phyloP scores from a whole-genome alignment of 2,797 vertebrate genomes.

The Craterocephalus amniculus region DNA sequence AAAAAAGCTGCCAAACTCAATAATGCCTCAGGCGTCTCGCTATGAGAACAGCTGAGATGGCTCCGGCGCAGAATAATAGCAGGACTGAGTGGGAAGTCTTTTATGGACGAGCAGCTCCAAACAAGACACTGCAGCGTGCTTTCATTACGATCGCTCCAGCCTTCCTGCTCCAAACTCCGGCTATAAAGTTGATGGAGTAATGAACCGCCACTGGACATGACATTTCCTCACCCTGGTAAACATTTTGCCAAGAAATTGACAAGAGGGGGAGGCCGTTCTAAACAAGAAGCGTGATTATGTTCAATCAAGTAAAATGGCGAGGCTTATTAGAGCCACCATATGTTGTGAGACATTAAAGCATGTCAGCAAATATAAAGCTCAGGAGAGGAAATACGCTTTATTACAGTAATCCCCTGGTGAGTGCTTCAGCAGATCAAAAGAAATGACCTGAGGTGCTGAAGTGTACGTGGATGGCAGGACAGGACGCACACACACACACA shows the following conservation, averaged over 20 bases:
- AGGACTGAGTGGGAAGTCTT: slow-evolving; percentile 24
- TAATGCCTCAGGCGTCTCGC: slow-evolving; percentile 43
- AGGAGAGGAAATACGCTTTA: slow-evolving; percentile 76
- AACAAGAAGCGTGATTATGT: slow-evolving; percentile 1
- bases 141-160: slow-evolving; percentile 8
- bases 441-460: slow-evolving; percentile 42
- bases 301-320: not conserved
- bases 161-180: slow-evolving; percentile 13
- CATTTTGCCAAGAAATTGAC: slow-evolving; percentile 33
- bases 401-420: slow-evolving; percentile 29
- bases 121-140: slow-evolving; percentile 26
- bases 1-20: slow-evolving; percentile 36
- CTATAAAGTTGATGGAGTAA: slow-evolving; percentile 54
- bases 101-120: slow-evolving; percentile 48
- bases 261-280: not conserved
- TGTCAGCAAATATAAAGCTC: slow-evolving; percentile 69
- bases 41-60: slow-evolving; percentile 22
- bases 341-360: slow-evolving; percentile 25
- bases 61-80: slow-evolving; percentile 26
- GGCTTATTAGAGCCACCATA: not conserved
- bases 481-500: slow-evolving; percentile 22
- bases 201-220: slow-evolving; percentile 29
- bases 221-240: slow-evolving; percentile 32
- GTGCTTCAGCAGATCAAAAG: slow-evolving; percentile 54
- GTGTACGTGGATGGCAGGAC: slow-evolving; percentile 23